A percentile compares a stretch with the other conserved stretches of the same genome.
phyloP scores from a whole-genome alignment of 2,797 vertebrate genomes.

The Siniperca obscura region DNA sequence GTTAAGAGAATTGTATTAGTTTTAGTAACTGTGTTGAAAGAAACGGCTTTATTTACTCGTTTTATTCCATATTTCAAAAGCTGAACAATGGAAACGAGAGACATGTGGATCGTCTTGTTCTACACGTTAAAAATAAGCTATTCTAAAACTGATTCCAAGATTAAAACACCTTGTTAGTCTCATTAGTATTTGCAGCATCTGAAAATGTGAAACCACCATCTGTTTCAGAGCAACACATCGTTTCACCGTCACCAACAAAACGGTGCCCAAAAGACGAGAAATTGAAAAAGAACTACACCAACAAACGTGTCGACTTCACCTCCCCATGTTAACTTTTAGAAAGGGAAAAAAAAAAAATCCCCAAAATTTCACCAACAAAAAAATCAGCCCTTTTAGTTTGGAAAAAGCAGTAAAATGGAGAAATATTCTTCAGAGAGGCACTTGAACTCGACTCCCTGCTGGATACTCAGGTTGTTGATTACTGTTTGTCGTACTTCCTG shows the following conservation, averaged over 20 bases:
- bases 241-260: slow-evolving; percentile 5
- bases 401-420: not conserved
- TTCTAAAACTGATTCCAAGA: slow-evolving; percentile 6
- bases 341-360: no score
- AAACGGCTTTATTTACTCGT: rapidly evolving
- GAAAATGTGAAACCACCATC: not conserved
- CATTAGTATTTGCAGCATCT: not conserved
- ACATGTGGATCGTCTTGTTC: no score
- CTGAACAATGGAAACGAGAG: not conserved
- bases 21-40: not conserved
- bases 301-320: not conserved
- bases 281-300: not conserved
- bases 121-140: not conserved
- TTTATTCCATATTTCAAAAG: not conserved
- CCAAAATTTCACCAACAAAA: not conserved
- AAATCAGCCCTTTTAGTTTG: not conserved
- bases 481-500: slow-evolving; percentile 5
- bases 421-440: not conserved
- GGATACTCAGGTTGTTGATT: slow-evolving; percentile 8
- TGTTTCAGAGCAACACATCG: slow-evolving; percentile 13
- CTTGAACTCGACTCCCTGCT: not conserved
- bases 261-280: not conserved
- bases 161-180: not conserved
- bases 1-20: not conserved
- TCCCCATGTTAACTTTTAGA: not conserved